A percentile compares a stretch with the other conserved stretches of the same genome.
Conservation (phyloP, 2,797 vertebrate species). For the Acipenser oxyrinchus region DNA sequence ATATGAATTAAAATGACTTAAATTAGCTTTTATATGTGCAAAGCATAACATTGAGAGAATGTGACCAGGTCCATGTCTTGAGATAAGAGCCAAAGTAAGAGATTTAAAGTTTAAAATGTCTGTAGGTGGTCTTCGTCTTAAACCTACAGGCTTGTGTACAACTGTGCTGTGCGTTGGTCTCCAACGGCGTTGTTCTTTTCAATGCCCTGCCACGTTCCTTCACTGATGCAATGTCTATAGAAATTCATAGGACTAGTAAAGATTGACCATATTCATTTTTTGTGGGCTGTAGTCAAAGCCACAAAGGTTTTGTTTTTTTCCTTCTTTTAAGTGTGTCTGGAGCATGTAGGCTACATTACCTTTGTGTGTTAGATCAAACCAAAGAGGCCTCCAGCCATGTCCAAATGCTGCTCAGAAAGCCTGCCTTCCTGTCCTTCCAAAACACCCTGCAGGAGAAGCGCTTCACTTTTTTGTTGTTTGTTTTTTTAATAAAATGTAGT, state of each 20-base stretch:
- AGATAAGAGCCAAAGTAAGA: no score
- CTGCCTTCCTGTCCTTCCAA: constrained; percentile 96
- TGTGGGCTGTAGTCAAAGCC: constrained; percentile 47
- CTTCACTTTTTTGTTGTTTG: constrained; percentile 49
- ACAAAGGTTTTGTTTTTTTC: constrained; percentile 50
- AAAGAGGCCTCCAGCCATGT: constrained; percentile 98
- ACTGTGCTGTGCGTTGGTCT: neutral
- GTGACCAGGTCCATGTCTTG: no score
- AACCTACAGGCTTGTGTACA: no score
- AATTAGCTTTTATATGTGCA: no score
- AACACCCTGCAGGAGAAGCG: constrained; percentile 82
- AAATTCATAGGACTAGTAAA: constrained; percentile 36
- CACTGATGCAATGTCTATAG: constrained; percentile 7
- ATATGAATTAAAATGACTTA: no score
- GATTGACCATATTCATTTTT: constrained; percentile 14
- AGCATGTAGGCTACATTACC: constrained; percentile 76
- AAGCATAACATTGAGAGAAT: no score
- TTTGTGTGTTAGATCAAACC: constrained; percentile 88
- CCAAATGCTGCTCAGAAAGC: constrained; percentile 95
- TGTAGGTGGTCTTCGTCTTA: no score
- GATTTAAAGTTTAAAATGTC: no score
- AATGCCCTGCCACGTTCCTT: neutral
- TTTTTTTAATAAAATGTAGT: constrained; percentile 41
- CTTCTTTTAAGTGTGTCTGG: constrained; percentile 55
- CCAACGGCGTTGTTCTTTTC: neutral